phyloP scores from a whole-genome alignment of 2,888 invertebrate species.

The Margaritifera margaritifera region DNA sequence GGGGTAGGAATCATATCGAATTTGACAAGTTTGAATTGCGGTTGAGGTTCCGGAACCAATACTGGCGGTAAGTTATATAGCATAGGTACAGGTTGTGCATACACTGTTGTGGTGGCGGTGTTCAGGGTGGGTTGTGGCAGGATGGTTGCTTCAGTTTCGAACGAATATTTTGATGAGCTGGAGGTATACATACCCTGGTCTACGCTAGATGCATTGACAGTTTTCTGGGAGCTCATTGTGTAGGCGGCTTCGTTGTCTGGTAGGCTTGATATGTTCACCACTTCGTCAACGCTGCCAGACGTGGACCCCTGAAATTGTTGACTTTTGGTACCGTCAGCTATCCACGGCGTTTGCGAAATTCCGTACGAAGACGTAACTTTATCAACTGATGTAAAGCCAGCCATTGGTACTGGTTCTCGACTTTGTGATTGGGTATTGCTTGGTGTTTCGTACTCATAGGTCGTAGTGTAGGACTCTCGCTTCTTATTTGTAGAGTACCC shows the following conservation, averaged over 20 bases:
- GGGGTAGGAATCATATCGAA: conserved; percentile 36
- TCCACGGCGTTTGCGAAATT: conserved; percentile 28
- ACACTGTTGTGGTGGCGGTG: background rate
- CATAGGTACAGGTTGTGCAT: conserved; percentile 14
- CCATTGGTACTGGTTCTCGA: too few species aligned
- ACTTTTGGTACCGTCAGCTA: conserved; percentile 31
- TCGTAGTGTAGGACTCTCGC: conserved; percentile 7
- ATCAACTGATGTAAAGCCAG: too few species aligned
- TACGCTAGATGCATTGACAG: too few species aligned
- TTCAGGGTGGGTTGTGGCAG: conserved; percentile 6
- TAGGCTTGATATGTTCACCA: conserved; percentile 16
- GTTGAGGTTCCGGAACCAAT: conserved; percentile 20
- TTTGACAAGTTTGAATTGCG: conserved; percentile 39
- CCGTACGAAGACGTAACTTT: too few species aligned
- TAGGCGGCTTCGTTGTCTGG: conserved; percentile 5
- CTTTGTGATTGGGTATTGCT: too few species aligned
- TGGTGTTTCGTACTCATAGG: conserved; percentile 13
- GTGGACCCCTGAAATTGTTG: conserved; percentile 27
- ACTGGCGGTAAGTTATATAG: conserved; percentile 15
- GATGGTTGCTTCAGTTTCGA: conserved; percentile 29
- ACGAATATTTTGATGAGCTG: conserved; percentile 25
- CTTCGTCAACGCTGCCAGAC: conserved; percentile 18
- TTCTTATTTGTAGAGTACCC: too few species aligned
- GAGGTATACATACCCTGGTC: conserved; percentile 5
- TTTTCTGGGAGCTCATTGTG: background rate